Evolutionary conservation across 2,113 vertebrate genomes (phyloP).

Genomic region (Micronycteris hirsuta): DNA sequence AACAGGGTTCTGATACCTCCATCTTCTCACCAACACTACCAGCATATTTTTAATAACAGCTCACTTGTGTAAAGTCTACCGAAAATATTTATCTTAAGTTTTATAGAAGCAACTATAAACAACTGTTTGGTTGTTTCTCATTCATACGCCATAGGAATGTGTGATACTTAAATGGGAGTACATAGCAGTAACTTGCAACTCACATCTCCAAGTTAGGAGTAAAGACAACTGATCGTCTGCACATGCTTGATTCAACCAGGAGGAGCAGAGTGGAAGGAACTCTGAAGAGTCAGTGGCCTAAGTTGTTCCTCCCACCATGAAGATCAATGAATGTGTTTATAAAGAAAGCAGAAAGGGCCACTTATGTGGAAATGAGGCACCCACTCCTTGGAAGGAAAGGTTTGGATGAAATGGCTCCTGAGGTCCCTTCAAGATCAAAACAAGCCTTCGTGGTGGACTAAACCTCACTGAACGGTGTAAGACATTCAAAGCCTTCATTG

Average conservation of each 20-base stretch:
- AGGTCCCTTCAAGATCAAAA: background rate
- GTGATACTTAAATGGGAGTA: background rate
- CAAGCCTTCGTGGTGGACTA: background rate
- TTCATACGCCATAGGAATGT: background rate
- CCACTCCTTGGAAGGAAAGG: background rate
- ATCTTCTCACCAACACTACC: background rate
- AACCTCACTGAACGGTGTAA: background rate
- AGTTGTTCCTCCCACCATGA: background rate
- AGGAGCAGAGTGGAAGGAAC: background rate
- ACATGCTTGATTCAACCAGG: background rate
- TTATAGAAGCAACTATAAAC: background rate
- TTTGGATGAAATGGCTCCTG: background rate
- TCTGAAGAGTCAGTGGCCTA: background rate
- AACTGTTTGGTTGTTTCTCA: background rate
- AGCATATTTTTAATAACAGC: background rate
- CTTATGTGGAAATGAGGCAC: background rate
- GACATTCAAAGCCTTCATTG: background rate
- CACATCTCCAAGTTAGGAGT: background rate
- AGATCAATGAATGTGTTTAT: background rate
- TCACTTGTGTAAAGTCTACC: background rate
- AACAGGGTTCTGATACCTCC: background rate
- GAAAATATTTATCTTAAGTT: constrained; percentile 17
- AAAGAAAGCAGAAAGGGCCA: background rate
- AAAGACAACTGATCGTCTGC: background rate
- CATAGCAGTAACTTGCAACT: background rate